Conservation (phyloP, 1,140 invertebrate genomes). For the Saccostrea cuccullata region DNA sequence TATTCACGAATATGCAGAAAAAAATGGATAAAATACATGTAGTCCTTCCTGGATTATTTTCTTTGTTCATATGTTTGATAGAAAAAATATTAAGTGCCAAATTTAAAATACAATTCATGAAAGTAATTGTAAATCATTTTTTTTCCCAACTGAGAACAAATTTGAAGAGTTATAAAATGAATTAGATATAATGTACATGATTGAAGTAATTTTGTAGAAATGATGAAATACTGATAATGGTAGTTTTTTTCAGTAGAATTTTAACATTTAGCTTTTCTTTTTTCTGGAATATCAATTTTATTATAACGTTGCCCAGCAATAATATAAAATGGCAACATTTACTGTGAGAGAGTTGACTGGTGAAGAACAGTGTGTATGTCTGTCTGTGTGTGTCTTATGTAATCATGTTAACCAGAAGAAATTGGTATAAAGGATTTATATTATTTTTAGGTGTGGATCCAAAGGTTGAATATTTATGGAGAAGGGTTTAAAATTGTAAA, state of each 20-base stretch:
- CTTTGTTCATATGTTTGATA: neutral
- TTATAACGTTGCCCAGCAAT: neutral
- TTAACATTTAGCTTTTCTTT: neutral
- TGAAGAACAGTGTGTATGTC: neutral
- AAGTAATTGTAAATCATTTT: neutral
- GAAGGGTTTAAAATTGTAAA: neutral
- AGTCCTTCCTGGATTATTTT: neutral
- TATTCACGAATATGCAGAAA: neutral
- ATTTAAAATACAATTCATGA: neutral
- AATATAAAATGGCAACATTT: neutral
- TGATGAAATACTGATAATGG: too few relatives aligned
- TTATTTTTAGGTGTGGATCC: neutral
- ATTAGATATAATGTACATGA: neutral
- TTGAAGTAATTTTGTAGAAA: too few relatives aligned
- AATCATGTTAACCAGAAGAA: conserved; percentile 13
- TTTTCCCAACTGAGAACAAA: too few relatives aligned
- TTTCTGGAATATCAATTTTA: neutral
- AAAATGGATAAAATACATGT: neutral
- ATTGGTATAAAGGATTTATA: conserved; percentile 11
- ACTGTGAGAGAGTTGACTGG: neutral
- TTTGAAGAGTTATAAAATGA: neutral
- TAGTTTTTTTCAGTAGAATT: too few relatives aligned
- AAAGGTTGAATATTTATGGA: neutral
- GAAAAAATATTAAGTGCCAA: conserved; percentile 4
- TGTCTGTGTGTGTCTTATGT: conserved; percentile 15